phyloP scores from a whole-genome alignment of 2,113 vertebrate species.

The Psettodes erumei region DNA sequence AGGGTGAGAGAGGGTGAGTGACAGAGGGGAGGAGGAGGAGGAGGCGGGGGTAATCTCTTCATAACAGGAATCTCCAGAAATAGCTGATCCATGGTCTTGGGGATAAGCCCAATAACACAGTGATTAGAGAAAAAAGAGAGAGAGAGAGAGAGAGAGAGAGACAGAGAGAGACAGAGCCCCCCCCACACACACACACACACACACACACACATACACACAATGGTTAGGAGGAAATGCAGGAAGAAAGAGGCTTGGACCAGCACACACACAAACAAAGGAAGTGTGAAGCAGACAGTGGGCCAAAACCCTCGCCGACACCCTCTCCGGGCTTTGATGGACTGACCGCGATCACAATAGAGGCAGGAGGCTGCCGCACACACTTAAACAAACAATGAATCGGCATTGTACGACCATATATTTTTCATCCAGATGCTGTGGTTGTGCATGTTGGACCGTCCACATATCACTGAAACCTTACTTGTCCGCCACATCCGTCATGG shows the following conservation, averaged over 20 bases:
- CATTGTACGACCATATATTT: conserved; percentile 37
- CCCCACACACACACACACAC: too few species aligned
- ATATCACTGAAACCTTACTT: conserved; percentile 8
- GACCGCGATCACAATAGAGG: conserved; percentile 70
- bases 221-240: conserved; percentile 69
- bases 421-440: conserved; percentile 31
- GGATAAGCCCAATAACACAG: conserved; percentile 68
- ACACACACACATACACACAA: too few species aligned
- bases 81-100: conserved; percentile 62
- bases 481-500: not conserved
- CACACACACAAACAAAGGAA: conserved; percentile 79
- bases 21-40: conserved; percentile 16
- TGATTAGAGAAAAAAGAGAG: conserved; percentile 46
- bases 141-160: conserved; percentile 18
- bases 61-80: conserved; percentile 80
- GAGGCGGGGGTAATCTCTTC: conserved; percentile 49
- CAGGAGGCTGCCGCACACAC: conserved; percentile 64
- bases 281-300: conserved; percentile 73
- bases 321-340: conserved; percentile 75
- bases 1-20: conserved; percentile 2
- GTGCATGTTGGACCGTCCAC: not conserved
- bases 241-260: conserved; percentile 65
- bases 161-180: conserved; percentile 23
- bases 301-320: conserved; percentile 72
- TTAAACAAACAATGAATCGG: conserved; percentile 57